These are phyloP conservation scores for Cryptocephalus moraei DNA, from an alignment of 2,888 invertebrate species.

Conservation along the genomic window DNA sequence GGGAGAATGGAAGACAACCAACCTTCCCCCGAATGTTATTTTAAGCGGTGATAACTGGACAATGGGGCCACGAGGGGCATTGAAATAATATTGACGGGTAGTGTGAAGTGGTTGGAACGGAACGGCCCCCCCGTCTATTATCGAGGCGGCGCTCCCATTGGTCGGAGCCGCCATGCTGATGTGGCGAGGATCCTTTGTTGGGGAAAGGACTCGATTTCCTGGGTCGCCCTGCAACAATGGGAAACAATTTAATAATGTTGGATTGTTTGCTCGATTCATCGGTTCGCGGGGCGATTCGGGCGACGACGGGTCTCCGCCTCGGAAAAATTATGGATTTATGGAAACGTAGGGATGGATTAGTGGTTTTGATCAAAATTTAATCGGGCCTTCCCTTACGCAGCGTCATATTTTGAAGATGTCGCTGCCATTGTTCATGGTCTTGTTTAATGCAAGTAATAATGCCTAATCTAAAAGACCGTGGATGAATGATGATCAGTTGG, in stretches of 20 bases:
- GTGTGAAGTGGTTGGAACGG: slow-evolving; percentile 32
- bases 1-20: background rate
- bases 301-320: too few species aligned
- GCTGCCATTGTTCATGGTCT: too few species aligned
- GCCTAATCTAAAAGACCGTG: too few species aligned
- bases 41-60: slow-evolving; percentile 28
- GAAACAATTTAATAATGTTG: background rate
- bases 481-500: too few species aligned
- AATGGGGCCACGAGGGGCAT: slow-evolving; percentile 26
- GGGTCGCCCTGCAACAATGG: background rate
- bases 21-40: slow-evolving; percentile 13
- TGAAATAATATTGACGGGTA: slow-evolving; percentile 34
- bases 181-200: background rate
- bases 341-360: too few species aligned
- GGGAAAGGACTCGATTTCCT: background rate
- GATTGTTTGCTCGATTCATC: background rate
- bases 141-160: slow-evolving; percentile 24
- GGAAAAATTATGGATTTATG: too few species aligned
- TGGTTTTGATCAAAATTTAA: too few species aligned
- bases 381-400: too few species aligned
- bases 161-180: slow-evolving; percentile 31
- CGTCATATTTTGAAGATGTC: too few species aligned
- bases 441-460: too few species aligned
- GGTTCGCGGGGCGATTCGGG: too few species aligned
- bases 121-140: slow-evolving; percentile 18